Evolutionary conservation across 2,888 invertebrate genomes (phyloP).

Genomic region (Halictus quadricinctus): DNA sequence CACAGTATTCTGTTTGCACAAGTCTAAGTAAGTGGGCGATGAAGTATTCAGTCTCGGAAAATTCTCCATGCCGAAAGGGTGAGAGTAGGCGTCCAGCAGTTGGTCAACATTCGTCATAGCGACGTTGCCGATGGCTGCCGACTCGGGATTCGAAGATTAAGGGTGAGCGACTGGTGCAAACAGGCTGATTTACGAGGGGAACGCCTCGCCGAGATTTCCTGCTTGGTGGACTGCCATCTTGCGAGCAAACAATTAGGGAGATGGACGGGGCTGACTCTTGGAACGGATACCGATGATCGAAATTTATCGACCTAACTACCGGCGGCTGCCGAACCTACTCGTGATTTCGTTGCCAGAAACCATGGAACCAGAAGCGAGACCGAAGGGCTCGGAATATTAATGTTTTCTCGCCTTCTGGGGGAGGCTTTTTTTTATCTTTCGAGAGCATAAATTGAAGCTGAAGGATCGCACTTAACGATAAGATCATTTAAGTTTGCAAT

Average conservation of each 20-base stretch:
- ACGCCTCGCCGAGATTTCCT: slow-evolving; percentile 18
- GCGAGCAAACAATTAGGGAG: slow-evolving; percentile 50
- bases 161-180: slow-evolving; percentile 62
- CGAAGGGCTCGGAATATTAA: no score
- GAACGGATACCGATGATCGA: slow-evolving; percentile 6
- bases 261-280: neutral
- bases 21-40: neutral
- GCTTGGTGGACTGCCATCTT: slow-evolving; percentile 31
- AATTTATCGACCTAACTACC: neutral
- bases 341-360: neutral
- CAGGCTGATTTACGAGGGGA: slow-evolving; percentile 63
- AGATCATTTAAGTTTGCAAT: no score
- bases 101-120: slow-evolving; percentile 59
- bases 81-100: slow-evolving; percentile 23
- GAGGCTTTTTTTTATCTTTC: no score
- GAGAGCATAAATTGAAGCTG: no score
- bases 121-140: slow-evolving; percentile 32
- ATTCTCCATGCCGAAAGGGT: neutral
- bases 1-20: neutral
- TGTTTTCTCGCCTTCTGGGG: no score
- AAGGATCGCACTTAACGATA: no score
- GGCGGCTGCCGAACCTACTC: neutral
- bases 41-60: neutral
- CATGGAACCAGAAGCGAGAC: no score
- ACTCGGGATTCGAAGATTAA: slow-evolving; percentile 53